Conservation (phyloP, 1,140 invertebrate species). For the Pogonomyrmex barbatus region DNA sequence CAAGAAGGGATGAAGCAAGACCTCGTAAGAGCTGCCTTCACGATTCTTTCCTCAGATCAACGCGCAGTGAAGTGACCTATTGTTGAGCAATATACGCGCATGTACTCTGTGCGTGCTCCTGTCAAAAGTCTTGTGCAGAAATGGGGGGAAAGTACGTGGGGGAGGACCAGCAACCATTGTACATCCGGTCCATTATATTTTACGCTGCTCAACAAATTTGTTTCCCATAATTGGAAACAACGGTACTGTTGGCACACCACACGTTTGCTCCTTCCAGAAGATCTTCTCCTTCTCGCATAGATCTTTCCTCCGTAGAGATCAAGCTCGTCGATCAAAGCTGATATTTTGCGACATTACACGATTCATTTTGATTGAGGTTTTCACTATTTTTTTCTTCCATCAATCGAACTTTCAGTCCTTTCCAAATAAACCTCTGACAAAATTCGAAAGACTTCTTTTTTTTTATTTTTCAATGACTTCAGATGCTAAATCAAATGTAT, state of each 20-base stretch:
- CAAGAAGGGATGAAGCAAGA: background rate
- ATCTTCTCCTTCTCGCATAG: conserved; percentile 59
- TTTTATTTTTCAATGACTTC: background rate
- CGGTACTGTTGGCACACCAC: conserved; percentile 58
- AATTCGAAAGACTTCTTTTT: background rate
- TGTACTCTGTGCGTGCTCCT: background rate
- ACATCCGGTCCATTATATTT: conserved; percentile 53
- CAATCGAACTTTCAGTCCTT: background rate
- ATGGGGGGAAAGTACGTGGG: conserved; percentile 64
- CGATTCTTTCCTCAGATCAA: conserved; percentile 29
- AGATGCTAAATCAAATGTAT: background rate
- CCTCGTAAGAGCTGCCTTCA: conserved; percentile 1
- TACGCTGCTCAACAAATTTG: conserved; percentile 65
- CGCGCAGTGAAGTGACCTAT: background rate
- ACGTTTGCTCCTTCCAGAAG: conserved; percentile 20
- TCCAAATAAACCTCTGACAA: too few relatives aligned
- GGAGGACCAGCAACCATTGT: conserved; percentile 46
- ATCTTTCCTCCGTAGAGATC: conserved; percentile 37
- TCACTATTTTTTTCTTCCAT: background rate
- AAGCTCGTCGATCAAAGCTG: conserved; percentile 10
- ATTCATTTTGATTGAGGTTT: background rate
- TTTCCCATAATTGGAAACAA: conserved; percentile 69
- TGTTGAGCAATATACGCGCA: conserved; percentile 58
- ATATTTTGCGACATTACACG: background rate
- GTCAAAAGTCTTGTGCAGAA: conserved; percentile 54